Conservation (phyloP, 2,888 invertebrate genomes). For the Marronus borbonicus region DNA sequence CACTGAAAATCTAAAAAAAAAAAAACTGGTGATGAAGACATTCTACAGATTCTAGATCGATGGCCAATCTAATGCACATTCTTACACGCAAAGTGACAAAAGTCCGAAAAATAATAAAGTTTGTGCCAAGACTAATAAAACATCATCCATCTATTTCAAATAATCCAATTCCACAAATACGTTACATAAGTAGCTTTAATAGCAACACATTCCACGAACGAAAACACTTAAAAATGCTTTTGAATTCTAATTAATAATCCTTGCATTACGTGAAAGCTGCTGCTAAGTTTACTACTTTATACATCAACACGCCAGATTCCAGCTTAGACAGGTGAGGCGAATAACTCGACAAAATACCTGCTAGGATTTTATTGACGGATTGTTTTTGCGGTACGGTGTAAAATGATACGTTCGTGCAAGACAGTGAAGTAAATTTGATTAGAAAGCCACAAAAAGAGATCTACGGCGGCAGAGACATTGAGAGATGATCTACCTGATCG, state of each 20-base stretch:
- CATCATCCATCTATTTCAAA: slow-evolving; percentile 1
- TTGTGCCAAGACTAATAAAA: slow-evolving; percentile 8
- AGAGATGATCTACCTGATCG: slow-evolving; percentile 1
- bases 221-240: neutral
- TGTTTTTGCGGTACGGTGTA: neutral
- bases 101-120: too few species aligned
- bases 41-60: too few species aligned
- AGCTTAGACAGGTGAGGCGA: slow-evolving; percentile 17
- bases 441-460: slow-evolving; percentile 5
- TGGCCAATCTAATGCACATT: too few species aligned
- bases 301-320: slow-evolving; percentile 7
- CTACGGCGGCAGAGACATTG: neutral
- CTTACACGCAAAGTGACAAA: too few species aligned
- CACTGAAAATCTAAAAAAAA: too few species aligned
- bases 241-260: neutral
- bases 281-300: neutral
- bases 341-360: slow-evolving; percentile 15
- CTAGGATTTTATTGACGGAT: slow-evolving; percentile 16
- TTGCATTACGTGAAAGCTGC: neutral
- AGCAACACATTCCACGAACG: slow-evolving; percentile 1
- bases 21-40: too few species aligned
- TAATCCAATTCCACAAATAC: slow-evolving; percentile 19
- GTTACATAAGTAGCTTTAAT: neutral
- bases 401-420: neutral
- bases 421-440: slow-evolving; percentile 3